Conservation (phyloP, 2,888 invertebrate genomes). For the Margaritifera margaritifera region DNA sequence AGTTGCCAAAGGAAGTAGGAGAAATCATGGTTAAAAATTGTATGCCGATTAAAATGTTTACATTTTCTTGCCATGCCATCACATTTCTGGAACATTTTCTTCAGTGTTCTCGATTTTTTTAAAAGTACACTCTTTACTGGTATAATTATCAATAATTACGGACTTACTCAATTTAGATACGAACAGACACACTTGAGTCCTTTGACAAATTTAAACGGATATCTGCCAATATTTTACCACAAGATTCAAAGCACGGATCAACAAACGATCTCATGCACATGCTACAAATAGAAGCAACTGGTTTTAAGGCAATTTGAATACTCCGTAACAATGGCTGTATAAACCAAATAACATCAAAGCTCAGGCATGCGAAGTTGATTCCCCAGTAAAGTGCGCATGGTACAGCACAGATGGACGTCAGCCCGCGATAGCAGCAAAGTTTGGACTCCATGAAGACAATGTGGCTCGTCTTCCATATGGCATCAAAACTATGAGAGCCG, state of each 20-base stretch:
- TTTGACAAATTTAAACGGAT: constrained; percentile 30
- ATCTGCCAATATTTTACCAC: constrained; percentile 34
- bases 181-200: constrained; percentile 2
- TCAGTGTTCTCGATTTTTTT: too few species aligned
- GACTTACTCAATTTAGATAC: too few species aligned
- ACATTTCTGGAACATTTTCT: too few species aligned
- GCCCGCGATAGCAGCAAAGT: constrained; percentile 80
- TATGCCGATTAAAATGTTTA: too few species aligned
- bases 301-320: constrained; percentile 32
- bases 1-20: too few species aligned
- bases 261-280: constrained; percentile 33
- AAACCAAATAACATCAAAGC: constrained; percentile 75
- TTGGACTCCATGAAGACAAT: constrained; percentile 76
- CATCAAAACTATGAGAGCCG: constrained; percentile 75
- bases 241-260: constrained; percentile 41
- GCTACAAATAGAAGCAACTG: constrained; percentile 26
- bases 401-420: constrained; percentile 81
- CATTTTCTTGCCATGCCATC: too few species aligned
- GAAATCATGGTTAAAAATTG: too few species aligned
- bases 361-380: constrained; percentile 71
- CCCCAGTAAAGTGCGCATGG: constrained; percentile 79
- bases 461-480: constrained; percentile 77
- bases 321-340: constrained; percentile 34
- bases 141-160: too few species aligned
- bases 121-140: too few species aligned